phyloP scores from a whole-genome alignment of 2,888 invertebrate species.

The Trisateles emortualis region DNA sequence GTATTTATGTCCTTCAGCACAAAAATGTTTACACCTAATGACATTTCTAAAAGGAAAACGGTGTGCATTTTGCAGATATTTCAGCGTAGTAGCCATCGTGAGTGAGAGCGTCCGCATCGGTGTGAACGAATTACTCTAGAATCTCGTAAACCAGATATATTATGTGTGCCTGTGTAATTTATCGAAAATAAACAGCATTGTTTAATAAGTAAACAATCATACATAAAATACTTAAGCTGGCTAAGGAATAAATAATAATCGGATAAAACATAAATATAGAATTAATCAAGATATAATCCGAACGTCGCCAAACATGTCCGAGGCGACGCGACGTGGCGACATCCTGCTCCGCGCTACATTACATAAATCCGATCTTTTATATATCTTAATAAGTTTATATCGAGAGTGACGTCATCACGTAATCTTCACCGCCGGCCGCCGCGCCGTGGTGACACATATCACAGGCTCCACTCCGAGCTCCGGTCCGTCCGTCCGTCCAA shows the following conservation, averaged over 20 bases:
- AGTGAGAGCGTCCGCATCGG: too few relatives aligned
- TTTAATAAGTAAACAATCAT: neutral
- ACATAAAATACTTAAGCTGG: neutral
- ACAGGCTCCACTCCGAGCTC: neutral
- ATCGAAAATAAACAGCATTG: too few relatives aligned
- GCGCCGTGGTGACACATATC: conserved; percentile 1
- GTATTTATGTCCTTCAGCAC: too few relatives aligned
- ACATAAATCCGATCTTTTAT: conserved; percentile 6
- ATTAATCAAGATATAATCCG: conserved; percentile 29
- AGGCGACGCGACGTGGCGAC: too few relatives aligned
- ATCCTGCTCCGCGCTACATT: conserved; percentile 1
- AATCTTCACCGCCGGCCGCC: neutral
- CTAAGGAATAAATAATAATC: conserved; percentile 23
- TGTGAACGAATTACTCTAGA: too few relatives aligned
- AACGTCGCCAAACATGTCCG: conserved; percentile 11
- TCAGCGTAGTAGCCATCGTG: too few relatives aligned
- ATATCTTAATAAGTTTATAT: conserved; percentile 2
- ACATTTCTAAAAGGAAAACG: too few relatives aligned
- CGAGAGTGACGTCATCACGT: conserved; percentile 11
- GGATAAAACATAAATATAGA: conserved; percentile 15
- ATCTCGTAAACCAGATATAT: too few relatives aligned
- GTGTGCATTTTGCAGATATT: too few relatives aligned
- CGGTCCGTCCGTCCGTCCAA: conserved; percentile 1
- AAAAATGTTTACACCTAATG: too few relatives aligned
- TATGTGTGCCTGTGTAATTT: too few relatives aligned